A percentile compares a stretch with the other conserved stretches of the same genome.
Conservation (phyloP, 2,113 vertebrate genomes). For the Ceyx cyanopectus region DNA sequence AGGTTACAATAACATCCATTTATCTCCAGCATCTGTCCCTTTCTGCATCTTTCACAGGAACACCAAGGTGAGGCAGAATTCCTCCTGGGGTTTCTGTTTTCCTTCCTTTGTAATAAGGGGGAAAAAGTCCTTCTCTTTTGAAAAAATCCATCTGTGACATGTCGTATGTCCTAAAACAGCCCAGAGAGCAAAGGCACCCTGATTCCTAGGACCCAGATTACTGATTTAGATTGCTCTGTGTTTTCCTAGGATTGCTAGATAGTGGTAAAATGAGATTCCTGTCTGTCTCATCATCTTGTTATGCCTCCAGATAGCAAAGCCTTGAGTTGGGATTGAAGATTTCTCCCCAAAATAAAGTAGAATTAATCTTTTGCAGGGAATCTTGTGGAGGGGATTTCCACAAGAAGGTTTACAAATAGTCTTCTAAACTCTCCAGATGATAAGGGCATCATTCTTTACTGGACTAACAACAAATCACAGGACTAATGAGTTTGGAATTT, state of each 20-base stretch:
- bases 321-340: not conserved
- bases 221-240: not conserved
- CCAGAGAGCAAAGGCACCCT: not conserved
- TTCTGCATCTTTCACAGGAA: not conserved
- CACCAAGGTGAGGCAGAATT: not conserved
- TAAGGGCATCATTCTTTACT: not conserved
- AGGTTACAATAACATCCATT: fast-evolving
- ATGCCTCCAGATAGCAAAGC: not conserved
- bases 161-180: not conserved
- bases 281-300: not conserved
- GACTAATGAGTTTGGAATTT: constrained; percentile 1
- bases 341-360: not conserved
- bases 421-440: not conserved
- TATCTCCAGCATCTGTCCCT: not conserved
- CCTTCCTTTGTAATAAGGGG: not conserved
- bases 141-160: fast-evolving
- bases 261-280: not conserved
- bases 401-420: not conserved
- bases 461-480: not conserved
- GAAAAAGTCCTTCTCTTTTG: not conserved
- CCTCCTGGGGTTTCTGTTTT: not conserved
- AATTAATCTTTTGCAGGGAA: not conserved
- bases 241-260: not conserved
- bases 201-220: not conserved
- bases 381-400: not conserved